Evolutionary conservation across 2,113 vertebrate species (phyloP), one percentile per base, ranked within the genome.

Genomic region (Rhabdomys dilectus): DNA sequence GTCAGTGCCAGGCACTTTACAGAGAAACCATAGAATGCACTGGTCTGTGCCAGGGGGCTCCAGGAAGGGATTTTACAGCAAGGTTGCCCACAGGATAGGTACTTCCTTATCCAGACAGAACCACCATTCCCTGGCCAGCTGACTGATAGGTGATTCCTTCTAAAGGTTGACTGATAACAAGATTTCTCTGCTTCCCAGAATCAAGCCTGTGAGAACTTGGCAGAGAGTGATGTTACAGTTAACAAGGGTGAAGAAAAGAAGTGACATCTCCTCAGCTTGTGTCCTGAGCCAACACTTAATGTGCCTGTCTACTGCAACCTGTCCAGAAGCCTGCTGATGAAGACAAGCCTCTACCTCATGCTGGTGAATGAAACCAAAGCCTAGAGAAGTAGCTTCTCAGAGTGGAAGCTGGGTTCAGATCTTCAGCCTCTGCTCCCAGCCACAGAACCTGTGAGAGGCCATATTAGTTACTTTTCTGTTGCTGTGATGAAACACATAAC

Each of bases 101-200:
- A 77, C 51, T 13, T 88, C 75, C 26, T 3, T 22, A 42, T 56
- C 48, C 75, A 70, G 77, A 51, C n/a, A 75, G 48, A 94, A n/a
- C 7, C 45, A 51, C 0, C 1, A 48, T 17, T 19, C 5, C 11
- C 17, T 22, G 56, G 48, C 22, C 13, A 70, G 39, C 31, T 39
- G 48, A 45, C 42, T 48, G 58, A 4, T 0, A 0, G 42, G 24
- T 48, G 45, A 36, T 95, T 92, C 66, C 19, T 2, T 80, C 29
- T 19, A 88, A 75, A 48, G 58, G 56, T 77, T 73, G 88, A 45
- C 31, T 75, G 24, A 77, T 60, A 60, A 76, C 2, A 19, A 86
- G 42, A 22, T 62, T 70, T 75, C 39, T 72, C 56, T 48, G 48
- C 39, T 91, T 89, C 76, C 68, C 82, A 95, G 92, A 95, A 24